A percentile compares a stretch with the other conserved stretches of the same genome.
These are phyloP conservation scores for Neoniphon sammara DNA, from an alignment of 2,797 vertebrate species.

Conservation along the genomic window DNA sequence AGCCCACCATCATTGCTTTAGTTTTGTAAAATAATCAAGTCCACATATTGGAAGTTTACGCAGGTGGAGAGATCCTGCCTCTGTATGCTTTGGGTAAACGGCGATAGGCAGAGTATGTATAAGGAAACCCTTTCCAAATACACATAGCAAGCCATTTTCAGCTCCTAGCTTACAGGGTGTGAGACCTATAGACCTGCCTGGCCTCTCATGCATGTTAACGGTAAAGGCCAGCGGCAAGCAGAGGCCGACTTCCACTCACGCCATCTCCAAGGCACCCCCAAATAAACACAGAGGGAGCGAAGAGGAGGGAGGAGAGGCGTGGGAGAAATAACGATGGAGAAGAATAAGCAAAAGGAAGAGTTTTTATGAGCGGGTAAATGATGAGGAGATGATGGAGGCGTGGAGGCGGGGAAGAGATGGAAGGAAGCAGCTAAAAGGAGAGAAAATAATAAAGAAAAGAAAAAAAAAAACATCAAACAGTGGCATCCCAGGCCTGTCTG, in stretches of 20 bases:
- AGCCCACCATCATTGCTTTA: slow-evolving; percentile 26
- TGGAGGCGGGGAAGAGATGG: slow-evolving; percentile 12
- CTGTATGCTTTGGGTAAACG: slow-evolving; percentile 45
- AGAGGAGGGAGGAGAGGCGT: slow-evolving; percentile 13
- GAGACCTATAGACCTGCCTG: slow-evolving; percentile 23
- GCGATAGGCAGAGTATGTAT: slow-evolving; percentile 42
- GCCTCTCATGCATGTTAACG: slow-evolving; percentile 26
- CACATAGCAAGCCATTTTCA: slow-evolving; percentile 48
- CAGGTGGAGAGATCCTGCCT: slow-evolving; percentile 49
- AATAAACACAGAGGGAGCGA: slow-evolving; percentile 56
- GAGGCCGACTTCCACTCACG: slow-evolving; percentile 56
- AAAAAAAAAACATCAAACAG: slow-evolving; percentile 51
- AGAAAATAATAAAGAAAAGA: slow-evolving; percentile 60
- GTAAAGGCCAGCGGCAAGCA: slow-evolving; percentile 31
- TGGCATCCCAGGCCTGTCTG: slow-evolving; percentile 36
- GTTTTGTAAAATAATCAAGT: slow-evolving; percentile 51
- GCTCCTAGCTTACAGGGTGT: slow-evolving; percentile 35
- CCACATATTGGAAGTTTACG: slow-evolving; percentile 62
- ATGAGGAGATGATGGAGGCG: slow-evolving; percentile 43
- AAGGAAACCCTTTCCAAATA: slow-evolving; percentile 61
- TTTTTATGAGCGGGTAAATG: slow-evolving; percentile 1
- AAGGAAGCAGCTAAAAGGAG: slow-evolving; percentile 35
- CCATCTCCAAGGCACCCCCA: slow-evolving; percentile 51
- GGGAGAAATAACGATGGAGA: slow-evolving; percentile 43
- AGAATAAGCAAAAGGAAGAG: slow-evolving; percentile 27